Evolutionary conservation across 2,797 vertebrate genomes (phyloP), one percentile per base, ranked within the genome.

Genomic region (Channallabes apus): DNA sequence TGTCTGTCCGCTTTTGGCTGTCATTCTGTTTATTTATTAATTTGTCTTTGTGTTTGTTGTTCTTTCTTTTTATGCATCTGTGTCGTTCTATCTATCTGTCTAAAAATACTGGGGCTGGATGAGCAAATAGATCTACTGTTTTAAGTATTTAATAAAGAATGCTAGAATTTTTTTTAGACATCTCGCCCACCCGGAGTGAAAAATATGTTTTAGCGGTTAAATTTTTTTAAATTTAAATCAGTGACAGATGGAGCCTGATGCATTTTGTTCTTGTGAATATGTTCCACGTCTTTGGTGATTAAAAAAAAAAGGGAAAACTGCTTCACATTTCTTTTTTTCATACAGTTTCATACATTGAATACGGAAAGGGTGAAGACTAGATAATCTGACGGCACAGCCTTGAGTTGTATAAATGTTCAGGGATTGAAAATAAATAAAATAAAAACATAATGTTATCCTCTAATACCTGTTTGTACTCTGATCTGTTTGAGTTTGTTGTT

Each of bases 171-270:
- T 2, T 72, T 22, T 72, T 22, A 4, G 15, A 27, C 9, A 56
- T 9, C 7, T 75, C 56, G 78, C 27, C 78, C 78, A 64, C 78
- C 59, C 59, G 5, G 61, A 46, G 59, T 12, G 78, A 20, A 27
- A 80, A 51, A 65, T 64, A 51, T 80, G 59, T 18, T 65, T 51
- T 11, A 46, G 22, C 73, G 9, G 27, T 41, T 75, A 3, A 12
- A 51, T 14, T 6, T 51, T 9, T 51, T 64, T 5, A 20, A 65
- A 27, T 18, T 64, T n/a, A 65, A 65, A 64, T 64, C 15, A 11
- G 78, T 64, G 78, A 46, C 78, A 80, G 78, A 80, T 29, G 78
- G 59, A 65, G 78, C 38, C 35, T 62, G 77, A 41, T 46, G 59
- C 22, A 46, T 79, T 51, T 79, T 62, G 76, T 62, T 27, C 24